phyloP scores from a whole-genome alignment of 2,888 invertebrate genomes.

The Drosophila ochracea region DNA sequence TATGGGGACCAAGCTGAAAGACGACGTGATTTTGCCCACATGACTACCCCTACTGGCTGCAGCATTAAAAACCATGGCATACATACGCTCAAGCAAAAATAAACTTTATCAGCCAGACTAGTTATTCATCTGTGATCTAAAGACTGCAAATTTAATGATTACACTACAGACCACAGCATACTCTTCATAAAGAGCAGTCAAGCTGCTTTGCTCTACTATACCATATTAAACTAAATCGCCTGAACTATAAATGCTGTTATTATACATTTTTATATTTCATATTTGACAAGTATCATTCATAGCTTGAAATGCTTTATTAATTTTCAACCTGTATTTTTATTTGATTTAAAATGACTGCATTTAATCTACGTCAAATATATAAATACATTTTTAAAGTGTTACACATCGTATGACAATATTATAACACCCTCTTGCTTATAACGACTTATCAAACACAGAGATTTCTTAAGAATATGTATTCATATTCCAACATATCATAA shows the following conservation, averaged over 20 bases:
- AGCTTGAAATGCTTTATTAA: background rate
- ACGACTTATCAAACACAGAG: background rate
- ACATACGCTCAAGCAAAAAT: background rate
- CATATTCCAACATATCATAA: background rate
- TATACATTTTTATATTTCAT: background rate
- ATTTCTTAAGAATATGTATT: background rate
- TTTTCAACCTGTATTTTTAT: background rate
- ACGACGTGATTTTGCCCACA: slow-evolving; percentile 39
- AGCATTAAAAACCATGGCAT: background rate
- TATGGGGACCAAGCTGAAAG: slow-evolving; percentile 23
- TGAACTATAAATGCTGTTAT: background rate
- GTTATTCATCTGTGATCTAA: background rate
- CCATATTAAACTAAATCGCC: background rate
- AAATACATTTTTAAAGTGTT: background rate
- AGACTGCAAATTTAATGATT: background rate
- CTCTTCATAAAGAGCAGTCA: background rate
- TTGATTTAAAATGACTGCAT: background rate
- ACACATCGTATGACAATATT: background rate
- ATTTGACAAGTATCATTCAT: background rate
- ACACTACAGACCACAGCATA: background rate
- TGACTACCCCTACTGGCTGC: slow-evolving; percentile 16
- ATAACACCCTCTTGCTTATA: background rate
- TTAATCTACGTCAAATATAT: background rate
- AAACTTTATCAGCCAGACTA: background rate
- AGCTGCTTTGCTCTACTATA: background rate